A percentile compares a stretch with the other conserved stretches of the same genome.
Conservation (phyloP, 2,888 invertebrate genomes). For the Conus canariensis region DNA sequence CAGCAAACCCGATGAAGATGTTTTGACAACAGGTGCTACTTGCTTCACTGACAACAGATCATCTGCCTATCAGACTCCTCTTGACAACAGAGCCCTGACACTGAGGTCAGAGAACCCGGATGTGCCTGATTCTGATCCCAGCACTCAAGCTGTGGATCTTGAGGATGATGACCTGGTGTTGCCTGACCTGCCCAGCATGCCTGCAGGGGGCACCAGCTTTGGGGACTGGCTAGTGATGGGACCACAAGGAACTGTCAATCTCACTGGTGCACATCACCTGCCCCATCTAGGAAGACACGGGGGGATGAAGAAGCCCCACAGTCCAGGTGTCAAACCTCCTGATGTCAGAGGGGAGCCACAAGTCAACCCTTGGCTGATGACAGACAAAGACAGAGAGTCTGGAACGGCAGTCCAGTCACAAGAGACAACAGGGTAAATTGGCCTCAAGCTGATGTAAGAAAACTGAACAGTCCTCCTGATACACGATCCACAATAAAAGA, state of each 20-base stretch:
- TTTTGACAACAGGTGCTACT: neutral
- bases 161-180: neutral
- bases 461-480: neutral
- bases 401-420: too few relatives aligned
- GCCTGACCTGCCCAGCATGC: constrained; percentile 38
- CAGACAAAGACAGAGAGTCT: neutral
- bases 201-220: neutral
- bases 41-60: neutral
- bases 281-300: neutral
- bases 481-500: neutral
- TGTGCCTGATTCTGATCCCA: neutral
- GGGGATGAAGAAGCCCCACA: too few relatives aligned
- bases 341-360: neutral
- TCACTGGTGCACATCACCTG: neutral
- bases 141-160: neutral
- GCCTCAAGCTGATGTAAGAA: neutral
- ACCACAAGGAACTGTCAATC: neutral
- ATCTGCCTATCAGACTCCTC: neutral
- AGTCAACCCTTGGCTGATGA: neutral
- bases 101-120: neutral
- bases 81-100: neutral
- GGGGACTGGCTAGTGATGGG: constrained; percentile 31
- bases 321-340: neutral
- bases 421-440: neutral
- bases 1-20: too few relatives aligned